phyloP scores from a whole-genome alignment of 2,113 vertebrate species.

The Ceuthmochares aereus region DNA sequence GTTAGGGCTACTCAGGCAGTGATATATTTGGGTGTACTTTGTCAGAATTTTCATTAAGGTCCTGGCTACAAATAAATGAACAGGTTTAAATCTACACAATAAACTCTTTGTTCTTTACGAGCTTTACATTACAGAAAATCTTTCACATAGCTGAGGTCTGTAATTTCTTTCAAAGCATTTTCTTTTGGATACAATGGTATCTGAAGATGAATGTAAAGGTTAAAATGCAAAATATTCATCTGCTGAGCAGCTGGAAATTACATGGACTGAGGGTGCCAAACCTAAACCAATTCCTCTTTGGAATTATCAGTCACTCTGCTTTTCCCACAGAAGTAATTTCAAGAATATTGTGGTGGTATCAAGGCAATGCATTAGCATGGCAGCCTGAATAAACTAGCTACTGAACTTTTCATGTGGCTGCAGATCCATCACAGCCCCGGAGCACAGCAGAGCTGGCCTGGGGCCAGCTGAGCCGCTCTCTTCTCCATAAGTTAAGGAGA shows the following conservation, averaged over 20 bases:
- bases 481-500: background rate
- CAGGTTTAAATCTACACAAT: constrained; percentile 26
- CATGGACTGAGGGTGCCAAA: background rate
- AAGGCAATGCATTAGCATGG: background rate
- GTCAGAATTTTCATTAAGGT: background rate
- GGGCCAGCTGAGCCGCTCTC: background rate
- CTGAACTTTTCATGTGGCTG: background rate
- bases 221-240: constrained; percentile 25
- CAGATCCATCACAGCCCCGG: background rate
- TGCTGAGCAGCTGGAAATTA: constrained; percentile 1
- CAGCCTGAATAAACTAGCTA: background rate
- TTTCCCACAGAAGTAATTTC: background rate
- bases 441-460: fast-evolving
- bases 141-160: background rate
- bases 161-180: constrained; percentile 1
- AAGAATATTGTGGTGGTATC: background rate
- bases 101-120: constrained; percentile 14
- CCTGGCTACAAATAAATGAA: constrained; percentile 12
- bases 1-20: background rate
- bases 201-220: constrained; percentile 12
- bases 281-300: background rate
- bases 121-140: constrained; percentile 25
- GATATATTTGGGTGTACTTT: background rate
- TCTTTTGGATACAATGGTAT: background rate
- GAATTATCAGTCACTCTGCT: background rate